These are phyloP conservation scores for Amphimallon solstitiale DNA, from an alignment of 2,888 invertebrate genomes.

Conservation along the genomic window DNA sequence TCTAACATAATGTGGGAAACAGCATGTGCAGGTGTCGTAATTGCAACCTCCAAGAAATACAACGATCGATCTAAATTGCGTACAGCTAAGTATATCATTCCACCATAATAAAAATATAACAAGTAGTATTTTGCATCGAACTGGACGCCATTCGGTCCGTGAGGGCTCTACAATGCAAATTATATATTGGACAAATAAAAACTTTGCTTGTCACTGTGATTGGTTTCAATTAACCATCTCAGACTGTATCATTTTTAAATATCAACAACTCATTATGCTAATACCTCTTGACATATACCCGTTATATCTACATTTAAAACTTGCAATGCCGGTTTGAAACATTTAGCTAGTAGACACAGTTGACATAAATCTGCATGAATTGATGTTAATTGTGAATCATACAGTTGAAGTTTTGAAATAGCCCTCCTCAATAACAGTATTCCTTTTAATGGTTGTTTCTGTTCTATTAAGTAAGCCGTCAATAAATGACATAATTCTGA, in stretches of 20 bases:
- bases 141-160: conserved; percentile 69
- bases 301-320: conserved; percentile 92
- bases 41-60: conserved; percentile 95
- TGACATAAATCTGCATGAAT: conserved; percentile 95
- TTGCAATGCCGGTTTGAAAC: conserved; percentile 89
- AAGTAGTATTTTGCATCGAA: conserved; percentile 91
- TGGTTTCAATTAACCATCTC: too few relatives aligned
- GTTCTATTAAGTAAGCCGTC: conserved; percentile 80
- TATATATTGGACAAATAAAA: too few relatives aligned
- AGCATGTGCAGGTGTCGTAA: conserved; percentile 93
- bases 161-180: conserved; percentile 50
- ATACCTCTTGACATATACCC: conserved; percentile 87
- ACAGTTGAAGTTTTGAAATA: conserved; percentile 87
- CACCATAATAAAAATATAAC: conserved; percentile 96
- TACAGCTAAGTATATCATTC: conserved; percentile 94
- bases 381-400: conserved; percentile 90
- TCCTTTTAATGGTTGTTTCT: conserved; percentile 83
- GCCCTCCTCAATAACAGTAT: conserved; percentile 85
- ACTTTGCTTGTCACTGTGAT: too few relatives aligned
- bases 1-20: conserved; percentile 98
- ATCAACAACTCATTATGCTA: not conserved
- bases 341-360: conserved; percentile 89
- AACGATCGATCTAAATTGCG: conserved; percentile 93
- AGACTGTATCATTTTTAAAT: too few relatives aligned
- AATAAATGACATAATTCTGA: conserved; percentile 89